A percentile compares a stretch with the other conserved stretches of the same genome.
phyloP scores from a whole-genome alignment of 2,888 invertebrate genomes.

The Aphodius granarius region DNA sequence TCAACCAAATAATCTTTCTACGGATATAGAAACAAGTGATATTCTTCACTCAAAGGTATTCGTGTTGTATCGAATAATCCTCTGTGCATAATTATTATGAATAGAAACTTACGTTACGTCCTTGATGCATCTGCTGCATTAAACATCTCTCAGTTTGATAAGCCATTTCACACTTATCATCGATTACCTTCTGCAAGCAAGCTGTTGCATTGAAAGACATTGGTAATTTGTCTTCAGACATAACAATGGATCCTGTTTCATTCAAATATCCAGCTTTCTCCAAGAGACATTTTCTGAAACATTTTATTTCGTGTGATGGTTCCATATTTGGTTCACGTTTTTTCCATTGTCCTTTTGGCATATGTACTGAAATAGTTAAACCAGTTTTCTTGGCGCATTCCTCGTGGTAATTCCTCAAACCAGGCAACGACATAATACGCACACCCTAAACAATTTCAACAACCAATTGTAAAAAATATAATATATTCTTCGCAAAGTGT shows the following conservation, averaged over 20 bases:
- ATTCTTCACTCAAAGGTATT: no score
- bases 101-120: not conserved
- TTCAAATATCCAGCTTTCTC: not conserved
- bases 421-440: not conserved
- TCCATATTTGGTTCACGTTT: not conserved
- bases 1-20: no score
- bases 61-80: no score
- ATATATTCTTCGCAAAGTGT: no score
- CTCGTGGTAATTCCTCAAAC: not conserved
- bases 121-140: not conserved
- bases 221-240: not conserved
- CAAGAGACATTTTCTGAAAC: not conserved
- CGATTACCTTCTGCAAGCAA: not conserved
- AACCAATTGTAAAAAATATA: not conserved
- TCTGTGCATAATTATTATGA: no score
- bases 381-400: not conserved
- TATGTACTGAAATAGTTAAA: not conserved
- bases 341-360: not conserved
- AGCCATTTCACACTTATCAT: not conserved
- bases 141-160: not conserved
- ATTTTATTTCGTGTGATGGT: not conserved
- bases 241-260: not conserved
- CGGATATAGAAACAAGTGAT: no score
- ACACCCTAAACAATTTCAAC: not conserved
- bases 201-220: not conserved